Conservation (phyloP, 2,888 invertebrate species). For the Boloria euphrosyne region DNA sequence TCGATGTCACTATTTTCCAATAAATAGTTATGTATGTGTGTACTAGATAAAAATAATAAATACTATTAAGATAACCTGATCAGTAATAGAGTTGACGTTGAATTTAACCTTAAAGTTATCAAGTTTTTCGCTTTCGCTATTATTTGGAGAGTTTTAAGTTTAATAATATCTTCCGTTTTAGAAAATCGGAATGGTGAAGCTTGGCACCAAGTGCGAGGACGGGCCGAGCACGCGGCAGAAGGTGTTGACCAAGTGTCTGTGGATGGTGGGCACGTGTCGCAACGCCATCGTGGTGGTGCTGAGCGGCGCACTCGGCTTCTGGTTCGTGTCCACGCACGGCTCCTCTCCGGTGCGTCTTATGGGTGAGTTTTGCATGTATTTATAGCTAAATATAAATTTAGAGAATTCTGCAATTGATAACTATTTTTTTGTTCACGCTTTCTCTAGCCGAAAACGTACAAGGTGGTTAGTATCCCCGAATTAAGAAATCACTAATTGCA, state of each 20-base stretch:
- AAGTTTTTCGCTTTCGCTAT: too few relatives aligned
- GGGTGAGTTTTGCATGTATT: slow-evolving; percentile 69
- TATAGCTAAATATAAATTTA: slow-evolving; percentile 8
- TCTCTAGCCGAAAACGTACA: slow-evolving; percentile 62
- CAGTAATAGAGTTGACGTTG: too few relatives aligned
- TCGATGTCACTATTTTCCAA: too few relatives aligned
- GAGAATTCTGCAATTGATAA: slow-evolving; percentile 30
- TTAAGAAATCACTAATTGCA: not conserved
- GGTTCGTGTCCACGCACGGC: slow-evolving; percentile 77
- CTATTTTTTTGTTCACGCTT: slow-evolving; percentile 55
- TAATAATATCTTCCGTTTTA: slow-evolving; percentile 52
- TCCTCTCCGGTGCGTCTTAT: slow-evolving; percentile 86
- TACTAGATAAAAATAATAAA: not conserved
- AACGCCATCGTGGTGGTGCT: slow-evolving; percentile 92
- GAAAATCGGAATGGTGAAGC: slow-evolving; percentile 84
- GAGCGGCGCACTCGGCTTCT: slow-evolving; percentile 87
- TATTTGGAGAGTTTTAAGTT: not conserved
- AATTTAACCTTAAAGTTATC: too few relatives aligned
- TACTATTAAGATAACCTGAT: too few relatives aligned
- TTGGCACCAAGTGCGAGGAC: slow-evolving; percentile 82
- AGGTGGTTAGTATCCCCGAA: slow-evolving; percentile 61
- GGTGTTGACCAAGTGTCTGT: slow-evolving; percentile 85
- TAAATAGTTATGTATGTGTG: not conserved
- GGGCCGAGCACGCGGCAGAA: slow-evolving; percentile 80
- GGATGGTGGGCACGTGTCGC: slow-evolving; percentile 90